Evolutionary conservation across 2,797 vertebrate genomes (phyloP).

Genomic region (Melanotaenia pygmaea): DNA sequence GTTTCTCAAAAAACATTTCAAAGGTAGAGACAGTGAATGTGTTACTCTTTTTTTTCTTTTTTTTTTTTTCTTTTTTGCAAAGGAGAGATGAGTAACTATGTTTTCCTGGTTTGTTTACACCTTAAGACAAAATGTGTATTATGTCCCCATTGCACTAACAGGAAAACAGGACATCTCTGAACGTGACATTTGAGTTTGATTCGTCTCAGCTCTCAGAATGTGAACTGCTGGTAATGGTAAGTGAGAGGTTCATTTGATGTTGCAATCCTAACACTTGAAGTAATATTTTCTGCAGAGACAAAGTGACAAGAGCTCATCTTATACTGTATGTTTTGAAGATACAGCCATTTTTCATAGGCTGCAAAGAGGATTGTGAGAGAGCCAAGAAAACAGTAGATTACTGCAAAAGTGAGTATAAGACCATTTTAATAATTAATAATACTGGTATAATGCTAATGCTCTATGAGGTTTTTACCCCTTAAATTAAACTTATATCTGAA

Average conservation of each 20-base stretch:
- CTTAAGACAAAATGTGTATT: neutral
- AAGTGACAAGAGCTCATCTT: neutral
- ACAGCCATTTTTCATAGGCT: conserved; percentile 74
- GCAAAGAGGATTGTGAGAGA: conserved; percentile 63
- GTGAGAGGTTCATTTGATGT: conserved; percentile 22
- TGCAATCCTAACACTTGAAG: neutral
- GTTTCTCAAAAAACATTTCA: conserved; percentile 44
- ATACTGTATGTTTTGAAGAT: conserved; percentile 64
- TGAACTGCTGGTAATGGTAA: conserved; percentile 65
- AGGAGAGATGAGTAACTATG: no score
- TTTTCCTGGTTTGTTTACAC: no score
- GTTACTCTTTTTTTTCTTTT: neutral
- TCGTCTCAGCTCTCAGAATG: conserved; percentile 47
- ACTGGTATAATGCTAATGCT: neutral
- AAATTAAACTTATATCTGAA: neutral
- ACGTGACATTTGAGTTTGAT: conserved; percentile 65
- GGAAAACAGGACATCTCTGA: conserved; percentile 67
- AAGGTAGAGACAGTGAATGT: conserved; percentile 63
- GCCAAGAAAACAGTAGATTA: conserved; percentile 23
- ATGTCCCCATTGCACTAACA: conserved; percentile 38
- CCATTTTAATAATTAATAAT: neutral
- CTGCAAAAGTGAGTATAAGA: conserved; percentile 49
- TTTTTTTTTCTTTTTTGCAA: neutral
- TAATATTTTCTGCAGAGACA: neutral
- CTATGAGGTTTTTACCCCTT: neutral